Base-by-base conservation (phyloP, 2,888 invertebrate species). In the Criorhina ranunculi region DNA sequence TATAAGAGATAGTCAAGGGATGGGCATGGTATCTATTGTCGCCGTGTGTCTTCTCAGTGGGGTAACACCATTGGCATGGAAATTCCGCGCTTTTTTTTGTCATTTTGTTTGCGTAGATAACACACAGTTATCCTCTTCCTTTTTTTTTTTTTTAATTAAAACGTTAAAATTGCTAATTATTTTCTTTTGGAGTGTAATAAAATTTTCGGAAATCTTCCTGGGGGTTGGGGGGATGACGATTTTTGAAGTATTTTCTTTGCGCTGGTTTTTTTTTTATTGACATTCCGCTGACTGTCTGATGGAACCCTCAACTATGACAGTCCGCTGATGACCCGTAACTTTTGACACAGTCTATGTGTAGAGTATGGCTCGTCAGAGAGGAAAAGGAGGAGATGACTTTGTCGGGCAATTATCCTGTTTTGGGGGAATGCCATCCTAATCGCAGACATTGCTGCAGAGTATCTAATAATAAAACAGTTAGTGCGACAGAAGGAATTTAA, bases 161-260 rank as follows among this genome's bases (percentile, higher is more conserved):
- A 88, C 87, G 88, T 89, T 88, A 87, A 89, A 88, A 88, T 88
- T 87, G 88, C 88, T 89, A 89, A 89, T 89, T 89, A 89, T 89
- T 88, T 89, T 87, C 88, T 87, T 86, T 75, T 62, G 19, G 66
- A 80, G 75, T 85, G 60, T 80, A 85, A 85, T 85, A 80, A 85
- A 85, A 85, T 77, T 60, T 69, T 79, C 55, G 55, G 62, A 83
- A 67, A 75, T 67, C 4, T 44, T 67, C 37, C 4, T 15, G 11
- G 40, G 17, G 49, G 31, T 37, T 33, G 46, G 24, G 33, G 40
- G 57, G 24, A 75, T 75, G 75, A 79, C 19, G 37, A 75, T 75
- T 85, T 79, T 80, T 85, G 57, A 80, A 60, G 46, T 12, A 75
- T 80, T 59, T 81, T 75, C 46, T 35, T 37, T 60, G 35, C 44